Conservation (phyloP, 2,797 vertebrate genomes). For the Alauda arvensis region DNA sequence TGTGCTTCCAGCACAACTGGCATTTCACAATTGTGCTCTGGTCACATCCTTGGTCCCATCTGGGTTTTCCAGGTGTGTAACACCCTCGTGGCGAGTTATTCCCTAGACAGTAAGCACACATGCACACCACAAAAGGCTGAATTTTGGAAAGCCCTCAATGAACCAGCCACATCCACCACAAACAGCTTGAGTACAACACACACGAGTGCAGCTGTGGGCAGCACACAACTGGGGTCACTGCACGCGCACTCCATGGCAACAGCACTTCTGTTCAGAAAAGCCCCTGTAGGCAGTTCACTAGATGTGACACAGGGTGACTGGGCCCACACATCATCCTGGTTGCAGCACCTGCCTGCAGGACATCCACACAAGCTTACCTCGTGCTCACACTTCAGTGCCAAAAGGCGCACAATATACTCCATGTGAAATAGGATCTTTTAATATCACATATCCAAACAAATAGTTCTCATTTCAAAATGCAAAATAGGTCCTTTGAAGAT, state of each 20-base stretch:
- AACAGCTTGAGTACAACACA: background rate
- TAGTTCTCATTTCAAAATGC: conserved; percentile 43
- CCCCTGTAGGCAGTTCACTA: rapidly evolving
- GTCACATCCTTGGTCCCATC: background rate
- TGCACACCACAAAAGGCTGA: rapidly evolving
- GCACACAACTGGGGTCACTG: background rate
- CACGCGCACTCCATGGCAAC: rapidly evolving
- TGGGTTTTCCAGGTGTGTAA: background rate
- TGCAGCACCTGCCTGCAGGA: rapidly evolving
- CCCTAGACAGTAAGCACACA: background rate
- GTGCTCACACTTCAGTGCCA: background rate
- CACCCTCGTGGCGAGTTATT: rapidly evolving
- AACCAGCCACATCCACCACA: rapidly evolving
- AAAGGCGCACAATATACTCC: conserved; percentile 18
- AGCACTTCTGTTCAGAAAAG: background rate
- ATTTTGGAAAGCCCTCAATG: background rate
- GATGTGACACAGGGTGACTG: rapidly evolving
- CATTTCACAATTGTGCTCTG: rapidly evolving
- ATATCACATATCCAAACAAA: conserved; percentile 53
- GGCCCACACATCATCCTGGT: rapidly evolving
- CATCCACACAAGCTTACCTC: background rate
- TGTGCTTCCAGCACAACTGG: background rate
- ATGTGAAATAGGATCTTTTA: conserved; percentile 46
- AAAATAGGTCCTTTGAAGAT: conserved; percentile 39
- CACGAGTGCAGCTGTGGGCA: rapidly evolving